Conservation (phyloP, 2,888 invertebrate genomes). For the Drosophila peninsularis region DNA sequence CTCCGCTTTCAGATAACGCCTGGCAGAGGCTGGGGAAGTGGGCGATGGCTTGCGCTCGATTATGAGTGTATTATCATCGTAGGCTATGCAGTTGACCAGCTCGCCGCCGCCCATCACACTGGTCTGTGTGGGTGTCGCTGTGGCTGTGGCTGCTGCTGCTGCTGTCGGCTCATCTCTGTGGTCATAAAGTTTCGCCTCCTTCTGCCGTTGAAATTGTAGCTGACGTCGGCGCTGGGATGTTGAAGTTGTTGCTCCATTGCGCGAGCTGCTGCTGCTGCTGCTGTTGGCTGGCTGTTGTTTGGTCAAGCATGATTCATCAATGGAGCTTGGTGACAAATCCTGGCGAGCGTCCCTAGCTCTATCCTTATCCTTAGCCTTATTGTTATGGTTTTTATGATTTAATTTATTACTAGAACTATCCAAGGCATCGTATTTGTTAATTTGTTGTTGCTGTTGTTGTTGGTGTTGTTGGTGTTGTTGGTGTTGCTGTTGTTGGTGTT, state of each 20-base stretch:
- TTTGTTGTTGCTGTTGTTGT: slow-evolving; percentile 51
- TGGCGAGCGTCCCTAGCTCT: slow-evolving; percentile 40
- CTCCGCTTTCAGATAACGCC: slow-evolving; percentile 67
- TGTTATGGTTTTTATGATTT: slow-evolving; percentile 69
- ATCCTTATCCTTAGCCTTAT: slow-evolving; percentile 55
- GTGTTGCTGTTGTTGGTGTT: slow-evolving; percentile 40
- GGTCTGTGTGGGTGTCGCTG: neutral
- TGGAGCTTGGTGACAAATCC: slow-evolving; percentile 51
- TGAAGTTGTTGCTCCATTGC: slow-evolving; percentile 49
- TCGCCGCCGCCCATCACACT: slow-evolving; percentile 62
- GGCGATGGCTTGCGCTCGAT: slow-evolving; percentile 70
- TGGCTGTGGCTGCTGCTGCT: neutral
- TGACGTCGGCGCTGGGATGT: slow-evolving; percentile 67
- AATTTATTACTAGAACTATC: slow-evolving; percentile 73
- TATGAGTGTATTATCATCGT: slow-evolving; percentile 69
- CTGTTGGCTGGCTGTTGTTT: slow-evolving; percentile 27
- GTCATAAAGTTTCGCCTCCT: slow-evolving; percentile 70
- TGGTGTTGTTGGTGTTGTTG: slow-evolving; percentile 45
- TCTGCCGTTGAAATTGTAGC: slow-evolving; percentile 66
- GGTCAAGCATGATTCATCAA: slow-evolving; percentile 68
- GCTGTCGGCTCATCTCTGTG: slow-evolving; percentile 47
- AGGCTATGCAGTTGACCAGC: slow-evolving; percentile 70
- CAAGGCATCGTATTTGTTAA: slow-evolving; percentile 68
- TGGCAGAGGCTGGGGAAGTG: slow-evolving; percentile 63
- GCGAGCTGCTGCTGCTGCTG: slow-evolving; percentile 38